Evolutionary conservation across 2,888 invertebrate genomes (phyloP).

Genomic region (Metallyticus violacea): DNA sequence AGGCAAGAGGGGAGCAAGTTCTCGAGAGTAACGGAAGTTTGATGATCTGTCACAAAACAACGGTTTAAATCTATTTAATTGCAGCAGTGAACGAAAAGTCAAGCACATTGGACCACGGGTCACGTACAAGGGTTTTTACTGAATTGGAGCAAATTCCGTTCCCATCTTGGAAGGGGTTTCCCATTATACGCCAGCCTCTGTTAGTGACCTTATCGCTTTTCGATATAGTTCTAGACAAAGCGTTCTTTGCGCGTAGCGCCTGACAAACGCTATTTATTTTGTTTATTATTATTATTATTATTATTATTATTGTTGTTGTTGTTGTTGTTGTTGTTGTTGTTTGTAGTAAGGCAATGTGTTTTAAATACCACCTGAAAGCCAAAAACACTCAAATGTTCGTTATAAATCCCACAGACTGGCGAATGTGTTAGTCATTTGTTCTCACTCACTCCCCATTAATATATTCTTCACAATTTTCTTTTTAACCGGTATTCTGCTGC

Average conservation of each 20-base stretch:
- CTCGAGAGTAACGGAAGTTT: not conserved
- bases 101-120: not conserved
- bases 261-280: no score
- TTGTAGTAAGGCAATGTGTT: no score
- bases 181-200: conserved; percentile 14
- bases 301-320: no score
- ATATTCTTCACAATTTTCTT: no score
- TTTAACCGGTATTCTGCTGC: no score
- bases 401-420: no score
- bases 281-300: no score
- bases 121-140: conserved; percentile 1
- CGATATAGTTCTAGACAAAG: conserved; percentile 11
- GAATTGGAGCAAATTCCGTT: conserved; percentile 34
- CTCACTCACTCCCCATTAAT: no score
- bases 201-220: conserved; percentile 25
- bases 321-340: no score
- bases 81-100: not conserved
- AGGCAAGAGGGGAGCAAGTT: not conserved
- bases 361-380: no score
- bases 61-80: not conserved
- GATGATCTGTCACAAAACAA: not conserved
- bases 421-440: no score
- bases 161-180: conserved; percentile 28
- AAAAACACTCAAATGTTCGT: no score
- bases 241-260: not conserved